A percentile compares a stretch with the other conserved stretches of the same genome.
Conservation (phyloP, 2,797 vertebrate species). For the Gymnocypris eckloni region DNA sequence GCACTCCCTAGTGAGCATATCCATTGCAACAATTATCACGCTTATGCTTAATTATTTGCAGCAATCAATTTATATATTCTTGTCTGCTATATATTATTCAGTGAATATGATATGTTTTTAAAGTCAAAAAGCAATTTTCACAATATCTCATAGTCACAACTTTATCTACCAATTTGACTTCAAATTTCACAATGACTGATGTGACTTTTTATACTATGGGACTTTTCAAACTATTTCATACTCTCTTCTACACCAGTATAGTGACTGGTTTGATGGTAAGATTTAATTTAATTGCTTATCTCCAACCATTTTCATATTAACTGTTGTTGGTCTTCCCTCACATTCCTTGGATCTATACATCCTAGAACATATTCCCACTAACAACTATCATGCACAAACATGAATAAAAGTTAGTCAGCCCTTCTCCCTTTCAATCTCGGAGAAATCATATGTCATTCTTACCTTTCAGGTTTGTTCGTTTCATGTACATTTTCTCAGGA, state of each 20-base stretch:
- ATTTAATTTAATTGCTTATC: slow-evolving; percentile 14
- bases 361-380: not conserved
- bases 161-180: not conserved
- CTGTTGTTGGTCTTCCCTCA: not conserved
- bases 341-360: slow-evolving; percentile 20
- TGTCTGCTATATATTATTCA: not conserved
- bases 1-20: not conserved
- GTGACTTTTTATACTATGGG: not conserved
- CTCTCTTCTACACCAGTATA: not conserved
- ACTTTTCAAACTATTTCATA: not conserved
- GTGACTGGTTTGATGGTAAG: not conserved
- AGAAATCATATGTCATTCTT: slow-evolving; percentile 29
- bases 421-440: not conserved
- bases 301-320: slow-evolving; percentile 4
- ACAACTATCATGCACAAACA: slow-evolving; percentile 39
- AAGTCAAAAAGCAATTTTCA: not conserved
- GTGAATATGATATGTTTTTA: not conserved
- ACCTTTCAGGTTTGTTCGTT: slow-evolving; percentile 9
- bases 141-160: not conserved
- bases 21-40: not conserved
- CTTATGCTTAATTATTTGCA: slow-evolving; percentile 12
- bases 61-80: not conserved
- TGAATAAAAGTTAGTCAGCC: slow-evolving; percentile 29
- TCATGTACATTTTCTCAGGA: slow-evolving; percentile 41
- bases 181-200: not conserved